A percentile compares a stretch with the other conserved stretches of the same genome.
Conservation (phyloP, 2,888 invertebrate species). For the Synanthedon vespiformis region DNA sequence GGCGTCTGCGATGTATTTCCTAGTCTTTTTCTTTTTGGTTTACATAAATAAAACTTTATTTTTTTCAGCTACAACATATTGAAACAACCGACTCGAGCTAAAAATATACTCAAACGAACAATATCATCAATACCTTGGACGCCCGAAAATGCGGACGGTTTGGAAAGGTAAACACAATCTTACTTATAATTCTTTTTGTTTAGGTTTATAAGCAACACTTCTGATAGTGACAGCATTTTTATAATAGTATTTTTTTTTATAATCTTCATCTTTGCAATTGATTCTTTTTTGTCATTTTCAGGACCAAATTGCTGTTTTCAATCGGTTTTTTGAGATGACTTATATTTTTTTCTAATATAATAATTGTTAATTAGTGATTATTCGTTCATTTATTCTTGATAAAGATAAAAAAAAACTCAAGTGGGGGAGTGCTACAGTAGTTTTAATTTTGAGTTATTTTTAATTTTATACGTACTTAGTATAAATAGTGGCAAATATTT, state of each 20-base stretch:
- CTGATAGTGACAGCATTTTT: neutral
- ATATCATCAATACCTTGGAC: slow-evolving; percentile 89
- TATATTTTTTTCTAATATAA: too few relatives aligned
- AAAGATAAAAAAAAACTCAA: too few relatives aligned
- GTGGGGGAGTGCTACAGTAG: too few relatives aligned
- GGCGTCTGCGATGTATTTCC: too few relatives aligned
- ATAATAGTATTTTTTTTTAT: neutral
- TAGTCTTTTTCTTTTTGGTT: too few relatives aligned
- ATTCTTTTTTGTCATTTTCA: neutral
- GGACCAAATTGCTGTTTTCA: too few relatives aligned
- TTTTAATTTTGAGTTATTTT: too few relatives aligned
- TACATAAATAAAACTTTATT: neutral
- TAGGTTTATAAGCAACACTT: neutral
- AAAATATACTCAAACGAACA: slow-evolving; percentile 89
- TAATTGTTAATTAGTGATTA: too few relatives aligned
- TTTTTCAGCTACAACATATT: slow-evolving; percentile 79
- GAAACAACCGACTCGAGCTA: slow-evolving; percentile 91
- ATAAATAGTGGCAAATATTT: neutral
- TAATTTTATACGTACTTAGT: too few relatives aligned
- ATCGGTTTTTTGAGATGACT: too few relatives aligned
- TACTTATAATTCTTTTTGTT: neutral
- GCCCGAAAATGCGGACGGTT: slow-evolving; percentile 94
- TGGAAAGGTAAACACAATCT: slow-evolving; percentile 73
- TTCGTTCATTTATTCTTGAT: too few relatives aligned
- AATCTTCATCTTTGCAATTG: neutral